Base-by-base conservation (phyloP, 2,888 invertebrate species). In the Lasioglossum malachurum region DNA sequence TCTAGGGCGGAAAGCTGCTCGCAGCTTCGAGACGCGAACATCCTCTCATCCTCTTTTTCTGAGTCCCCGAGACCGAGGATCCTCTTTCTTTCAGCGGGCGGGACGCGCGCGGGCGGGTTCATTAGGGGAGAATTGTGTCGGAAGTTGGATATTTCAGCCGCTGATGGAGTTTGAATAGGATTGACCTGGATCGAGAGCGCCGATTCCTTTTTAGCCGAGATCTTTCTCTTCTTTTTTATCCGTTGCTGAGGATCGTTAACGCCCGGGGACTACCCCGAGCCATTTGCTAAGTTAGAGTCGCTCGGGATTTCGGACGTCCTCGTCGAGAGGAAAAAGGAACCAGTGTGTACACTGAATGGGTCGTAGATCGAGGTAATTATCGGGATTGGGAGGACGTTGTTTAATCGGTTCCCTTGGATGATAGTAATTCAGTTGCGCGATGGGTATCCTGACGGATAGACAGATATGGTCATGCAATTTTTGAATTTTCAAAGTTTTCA, bases 101-200 rank as follows among this genome's bases (percentile, higher is more conserved):
- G 64, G 64, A 16, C 64, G 64, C 31, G 64, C 31, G 16, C 31
- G 31, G 27, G 31, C 31, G 64, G 16, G 64, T 31, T 64, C 64
- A 31, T 69, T 69, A 69, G 67, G 38, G 67, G 38, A 38, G 67
- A 35, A 67, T 44, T 46, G 64, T 44, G 76, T 67, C 41, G 12
- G 60, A 19, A 60, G 76, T 64, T 76, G 64, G 76, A 76, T 41
- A 41, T 71, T 71, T 71, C 41, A 12, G 71, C 38, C 41, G 41
- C 71, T 38, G 76, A 76, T 49, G 31, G 76, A 19, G 41, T 76
- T 76, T 64, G 75, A 53, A 46, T 71, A 75, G 57, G 38, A 75
- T 38, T 38, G 35, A 75, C 23, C 75, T 53, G 35, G n/a, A 74
- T 74, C 74, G 74, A 53, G 74, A 74, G 53, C 23, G 74, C 53